These are phyloP conservation scores for Sciurus vulgaris DNA, from an alignment of 2,797 vertebrate species.

Conservation along the genomic window DNA sequence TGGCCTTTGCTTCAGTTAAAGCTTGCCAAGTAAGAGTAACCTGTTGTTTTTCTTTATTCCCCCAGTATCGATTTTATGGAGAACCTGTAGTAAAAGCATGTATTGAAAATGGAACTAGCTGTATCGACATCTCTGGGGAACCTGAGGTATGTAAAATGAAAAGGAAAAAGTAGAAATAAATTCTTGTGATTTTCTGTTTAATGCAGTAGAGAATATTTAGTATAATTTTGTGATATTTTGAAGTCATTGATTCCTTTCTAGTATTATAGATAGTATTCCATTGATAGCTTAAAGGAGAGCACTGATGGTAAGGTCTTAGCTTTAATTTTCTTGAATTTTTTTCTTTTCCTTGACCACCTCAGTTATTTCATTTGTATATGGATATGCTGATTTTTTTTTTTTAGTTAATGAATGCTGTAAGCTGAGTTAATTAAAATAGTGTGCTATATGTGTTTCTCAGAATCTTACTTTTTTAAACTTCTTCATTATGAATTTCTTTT, in stretches of 20 bases:
- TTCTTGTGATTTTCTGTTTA: background rate
- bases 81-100: slow-evolving; percentile 95
- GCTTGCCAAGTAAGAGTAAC: slow-evolving; percentile 37
- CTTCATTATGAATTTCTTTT: slow-evolving; percentile 27
- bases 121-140: slow-evolving; percentile 95
- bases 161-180: background rate
- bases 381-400: slow-evolving; percentile 9
- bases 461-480: background rate
- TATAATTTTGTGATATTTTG: background rate
- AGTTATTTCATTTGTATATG: background rate
- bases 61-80: slow-evolving; percentile 95
- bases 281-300: background rate
- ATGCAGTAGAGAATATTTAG: background rate
- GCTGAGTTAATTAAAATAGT: slow-evolving; percentile 26
- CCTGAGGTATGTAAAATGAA: slow-evolving; percentile 91
- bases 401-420: background rate
- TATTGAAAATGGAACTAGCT: slow-evolving; percentile 95
- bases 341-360: background rate
- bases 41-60: slow-evolving; percentile 51
- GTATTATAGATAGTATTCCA: background rate
- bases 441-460: background rate
- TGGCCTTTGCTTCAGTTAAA: slow-evolving; percentile 40
- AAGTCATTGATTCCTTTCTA: background rate
- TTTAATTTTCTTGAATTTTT: slow-evolving; percentile 11
- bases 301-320: background rate